Evolutionary conservation across 2,113 vertebrate species (phyloP).

Genomic region (Symphodus melops): DNA sequence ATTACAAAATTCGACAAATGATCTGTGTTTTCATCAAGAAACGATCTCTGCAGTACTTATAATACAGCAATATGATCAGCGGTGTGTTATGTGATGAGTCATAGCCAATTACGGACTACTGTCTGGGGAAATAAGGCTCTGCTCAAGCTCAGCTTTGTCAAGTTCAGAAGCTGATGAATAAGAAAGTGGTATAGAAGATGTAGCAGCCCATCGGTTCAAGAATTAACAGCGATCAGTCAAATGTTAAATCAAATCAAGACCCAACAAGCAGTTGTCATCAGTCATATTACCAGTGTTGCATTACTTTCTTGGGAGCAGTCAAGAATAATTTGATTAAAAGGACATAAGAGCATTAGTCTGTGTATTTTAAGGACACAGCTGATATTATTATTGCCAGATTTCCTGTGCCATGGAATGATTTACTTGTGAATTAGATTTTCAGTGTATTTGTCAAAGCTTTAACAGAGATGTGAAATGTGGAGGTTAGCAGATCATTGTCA

Average conservation of each 20-base stretch:
- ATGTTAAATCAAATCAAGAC: conserved; percentile 49
- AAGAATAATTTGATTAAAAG: conserved; percentile 34
- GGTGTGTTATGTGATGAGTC: neutral
- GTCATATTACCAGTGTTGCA: conserved; percentile 27
- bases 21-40: neutral
- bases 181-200: neutral
- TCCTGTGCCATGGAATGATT: conserved; percentile 7
- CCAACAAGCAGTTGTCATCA: conserved; percentile 44
- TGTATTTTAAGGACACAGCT: conserved; percentile 39
- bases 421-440: conserved; percentile 6
- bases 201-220: conserved; percentile 17
- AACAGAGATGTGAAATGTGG: conserved; percentile 8
- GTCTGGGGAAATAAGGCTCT: conserved; percentile 10
- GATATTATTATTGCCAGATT: conserved; percentile 37
- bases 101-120: conserved; percentile 19
- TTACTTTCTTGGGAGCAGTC: conserved; percentile 35
- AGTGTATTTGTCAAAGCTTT: neutral
- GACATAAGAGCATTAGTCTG: conserved; percentile 39
- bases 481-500: neutral
- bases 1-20: neutral
- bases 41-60: neutral
- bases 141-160: conserved; percentile 2
- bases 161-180: neutral
- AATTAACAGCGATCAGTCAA: conserved; percentile 35
- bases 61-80: conserved; percentile 2